Percentiles rank a stretch among this genome's conserved stretches.
Conservation (phyloP, 2,888 invertebrate genomes). For the Protula sp. region DNA sequence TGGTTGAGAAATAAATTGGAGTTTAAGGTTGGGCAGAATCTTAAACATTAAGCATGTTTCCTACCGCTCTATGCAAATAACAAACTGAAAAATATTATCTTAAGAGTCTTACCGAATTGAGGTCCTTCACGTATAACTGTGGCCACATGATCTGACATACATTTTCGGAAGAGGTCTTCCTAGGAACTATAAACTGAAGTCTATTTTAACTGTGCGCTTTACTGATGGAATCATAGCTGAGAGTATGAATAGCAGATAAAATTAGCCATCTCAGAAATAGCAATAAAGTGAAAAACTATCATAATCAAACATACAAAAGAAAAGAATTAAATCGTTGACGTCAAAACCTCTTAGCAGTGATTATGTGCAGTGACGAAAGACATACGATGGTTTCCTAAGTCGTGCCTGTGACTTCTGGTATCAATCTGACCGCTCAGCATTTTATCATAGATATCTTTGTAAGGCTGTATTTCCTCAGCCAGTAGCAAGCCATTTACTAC, state of each 20-base stretch:
- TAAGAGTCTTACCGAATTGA: constrained; percentile 2
- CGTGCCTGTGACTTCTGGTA: constrained; percentile 19
- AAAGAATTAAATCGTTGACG: no score
- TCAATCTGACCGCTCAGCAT: constrained; percentile 23
- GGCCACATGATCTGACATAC: constrained; percentile 28
- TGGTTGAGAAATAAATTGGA: no score
- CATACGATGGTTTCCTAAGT: constrained; percentile 21
- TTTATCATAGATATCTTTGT: constrained; percentile 16
- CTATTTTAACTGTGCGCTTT: no score
- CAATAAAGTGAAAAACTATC: no score
- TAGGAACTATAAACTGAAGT: constrained; percentile 4
- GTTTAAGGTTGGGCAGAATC: no score
- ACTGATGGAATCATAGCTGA: no score
- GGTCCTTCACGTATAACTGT: constrained; percentile 14
- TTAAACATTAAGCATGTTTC: no score
- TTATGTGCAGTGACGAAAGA: no score
- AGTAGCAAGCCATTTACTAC: background rate
- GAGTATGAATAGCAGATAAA: no score
- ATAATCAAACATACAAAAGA: no score
- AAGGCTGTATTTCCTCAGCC: background rate
- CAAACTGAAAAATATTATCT: background rate
- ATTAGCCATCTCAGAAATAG: no score
- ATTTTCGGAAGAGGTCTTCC: constrained; percentile 13
- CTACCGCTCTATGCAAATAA: background rate
- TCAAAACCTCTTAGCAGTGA: no score